Base-by-base conservation (phyloP, 2,888 invertebrate genomes). In the Druceiella hillmani region DNA sequence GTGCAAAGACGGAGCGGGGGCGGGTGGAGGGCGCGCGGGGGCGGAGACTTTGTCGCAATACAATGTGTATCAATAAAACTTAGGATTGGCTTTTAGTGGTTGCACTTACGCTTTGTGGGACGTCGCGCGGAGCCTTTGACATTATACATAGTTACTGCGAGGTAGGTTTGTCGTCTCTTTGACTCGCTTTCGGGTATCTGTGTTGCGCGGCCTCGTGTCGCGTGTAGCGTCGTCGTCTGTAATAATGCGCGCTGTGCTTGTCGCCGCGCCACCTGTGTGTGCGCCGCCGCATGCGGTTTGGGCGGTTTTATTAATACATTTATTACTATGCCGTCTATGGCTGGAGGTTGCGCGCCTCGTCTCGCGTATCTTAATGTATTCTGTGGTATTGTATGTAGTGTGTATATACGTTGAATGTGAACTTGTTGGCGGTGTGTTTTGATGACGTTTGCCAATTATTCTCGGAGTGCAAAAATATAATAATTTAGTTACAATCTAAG, bases 51-150 rank as follows among this genome's bases (percentile, higher is more conserved):
- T 70, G 70, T 71, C 70, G 69, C 71, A 70, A 70, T 70, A 70
- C 69, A 70, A 70, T 70, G 70, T 70, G 70, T 71, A 70, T 70
- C 70, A 70, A 70, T 70, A 71, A 71, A 71, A 71, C 70, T 70
- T 70, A 69, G 70, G 69, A 70, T 71, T 70, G 70, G 70, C 70
- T 71, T 71, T 71, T 71, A 70, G 70, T 69, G 70, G 70, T 69
- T 69, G 70, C 69, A 70, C 71, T 70, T 69, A 70, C 70, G 69
- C 68, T 69, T 69, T 69, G 68, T 68, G 69, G 66, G 63, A 66
- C 69, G 64, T 64, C 66, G 61, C 53, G 67, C 64, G 68, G 66
- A 68, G 68, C 69, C 69, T 69, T 69, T 69, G 70, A 69, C 68
- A 67, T 67, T 66, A 67, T 66, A 67, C 62, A 61, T 62, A 64